These are phyloP conservation scores for Megastigmus dorsalis DNA, from an alignment of 2,888 invertebrate species.

Conservation along the genomic window DNA sequence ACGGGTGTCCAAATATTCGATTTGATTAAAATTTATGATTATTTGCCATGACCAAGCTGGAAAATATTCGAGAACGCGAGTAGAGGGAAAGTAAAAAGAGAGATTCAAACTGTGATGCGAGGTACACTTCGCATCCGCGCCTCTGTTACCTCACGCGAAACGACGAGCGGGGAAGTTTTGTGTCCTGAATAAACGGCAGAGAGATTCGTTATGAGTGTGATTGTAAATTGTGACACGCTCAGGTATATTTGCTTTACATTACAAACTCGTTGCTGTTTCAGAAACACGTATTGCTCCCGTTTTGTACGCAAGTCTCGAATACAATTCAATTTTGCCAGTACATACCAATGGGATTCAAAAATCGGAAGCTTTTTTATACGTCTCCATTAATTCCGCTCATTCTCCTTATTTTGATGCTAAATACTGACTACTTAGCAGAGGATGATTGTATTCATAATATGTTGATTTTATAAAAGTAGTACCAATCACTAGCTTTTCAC, in stretches of 20 bases:
- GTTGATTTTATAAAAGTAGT: neutral
- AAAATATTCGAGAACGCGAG: too few species aligned
- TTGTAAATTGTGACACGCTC: slow-evolving; percentile 61
- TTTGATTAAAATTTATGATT: slow-evolving; percentile 13
- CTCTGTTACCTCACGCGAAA: neutral
- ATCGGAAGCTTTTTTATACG: neutral
- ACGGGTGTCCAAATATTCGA: neutral
- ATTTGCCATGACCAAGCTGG: neutral
- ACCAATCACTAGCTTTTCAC: neutral
- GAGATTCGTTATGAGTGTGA: slow-evolving; percentile 62
- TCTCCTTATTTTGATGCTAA: neutral
- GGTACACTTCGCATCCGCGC: neutral
- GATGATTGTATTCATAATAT: neutral
- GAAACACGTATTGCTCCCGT: slow-evolving; percentile 23
- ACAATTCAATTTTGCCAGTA: slow-evolving; percentile 39
- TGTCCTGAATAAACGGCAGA: slow-evolving; percentile 16
- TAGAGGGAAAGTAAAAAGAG: neutral
- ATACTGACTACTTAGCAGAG: neutral
- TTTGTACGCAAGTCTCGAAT: neutral
- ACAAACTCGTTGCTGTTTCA: slow-evolving; percentile 52
- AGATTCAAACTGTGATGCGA: neutral
- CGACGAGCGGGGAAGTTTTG: neutral
- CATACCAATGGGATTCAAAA: slow-evolving; percentile 18
- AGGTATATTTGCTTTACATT: slow-evolving; percentile 62
- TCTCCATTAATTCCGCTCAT: neutral